phyloP scores from a whole-genome alignment of 2,888 invertebrate genomes.

The Apoderus coryli region DNA sequence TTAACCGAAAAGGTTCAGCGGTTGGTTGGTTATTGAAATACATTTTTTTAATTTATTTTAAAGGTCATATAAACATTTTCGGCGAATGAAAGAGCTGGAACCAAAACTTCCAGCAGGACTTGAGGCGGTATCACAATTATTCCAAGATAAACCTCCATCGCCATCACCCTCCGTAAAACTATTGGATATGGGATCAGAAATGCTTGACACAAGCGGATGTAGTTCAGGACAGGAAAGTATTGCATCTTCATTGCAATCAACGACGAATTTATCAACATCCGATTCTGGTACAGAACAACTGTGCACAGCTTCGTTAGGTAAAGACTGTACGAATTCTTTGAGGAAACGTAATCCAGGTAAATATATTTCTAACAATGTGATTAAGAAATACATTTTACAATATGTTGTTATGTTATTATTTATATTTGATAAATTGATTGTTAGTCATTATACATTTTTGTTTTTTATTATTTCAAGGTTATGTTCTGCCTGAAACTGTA shows the following conservation, averaged over 20 bases:
- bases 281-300: slow-evolving; percentile 35
- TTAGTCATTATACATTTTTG: too few species aligned
- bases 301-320: slow-evolving; percentile 19
- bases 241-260: slow-evolving; percentile 38
- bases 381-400: too few species aligned
- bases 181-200: slow-evolving; percentile 19
- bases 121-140: slow-evolving; percentile 5
- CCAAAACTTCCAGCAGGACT: slow-evolving; percentile 11
- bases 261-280: slow-evolving; percentile 34
- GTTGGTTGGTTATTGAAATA: too few species aligned
- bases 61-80: background rate
- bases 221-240: slow-evolving; percentile 43
- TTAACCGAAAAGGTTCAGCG: too few species aligned
- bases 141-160: too few species aligned
- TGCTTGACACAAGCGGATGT: slow-evolving; percentile 42
- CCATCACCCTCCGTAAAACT: too few species aligned
- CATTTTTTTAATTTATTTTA: slow-evolving; percentile 1
- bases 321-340: slow-evolving; percentile 21
- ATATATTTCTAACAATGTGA: too few species aligned
- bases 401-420: too few species aligned
- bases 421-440: background rate
- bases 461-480: too few species aligned
- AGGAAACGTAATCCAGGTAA: slow-evolving; percentile 23
- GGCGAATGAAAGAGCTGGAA: background rate
- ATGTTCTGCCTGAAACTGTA: slow-evolving; percentile 13